Evolutionary conservation across 2,113 vertebrate species (phyloP), one percentile per base, ranked within the genome.

Genomic region (Corydoras maculifer): DNA sequence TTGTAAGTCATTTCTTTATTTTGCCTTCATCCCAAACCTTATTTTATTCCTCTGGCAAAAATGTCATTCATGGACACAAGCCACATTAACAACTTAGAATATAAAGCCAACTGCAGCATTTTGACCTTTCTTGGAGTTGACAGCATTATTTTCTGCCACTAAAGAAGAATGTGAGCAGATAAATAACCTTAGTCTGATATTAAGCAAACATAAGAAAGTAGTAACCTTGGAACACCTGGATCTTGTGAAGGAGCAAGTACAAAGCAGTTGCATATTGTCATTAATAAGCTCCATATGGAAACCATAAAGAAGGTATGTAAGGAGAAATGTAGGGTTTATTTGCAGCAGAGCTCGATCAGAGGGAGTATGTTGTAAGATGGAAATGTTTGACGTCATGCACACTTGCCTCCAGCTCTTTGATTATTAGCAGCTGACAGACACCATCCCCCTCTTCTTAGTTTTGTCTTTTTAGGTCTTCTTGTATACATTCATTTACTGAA

Each of bases 371-470:
- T 77, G 78, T 75, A 72, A 75, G 63, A 60, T 25, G 69, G 73
- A 71, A 77, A 74, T 77, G 75, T 12, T 74, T 81, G 81, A 78
- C 75, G 75, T 82, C 79, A 80, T 57, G 43, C 12, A 4, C 31
- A 55, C 18, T 31, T 73, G 75, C 79, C 79, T 66, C 73, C 68
- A 78, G 77, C 77, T 72, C 77, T 69, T 63, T 72, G 73, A 81
- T 81, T 81, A 81, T 69, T 76, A 77, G 76, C 77, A 82, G 73
- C 75, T 74, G 79, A 76, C 78, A 70, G 32, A 64, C 64, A 35
- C 67, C 70, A 43, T 43, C 71, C 55, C 30, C 64, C 58, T 70
- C 74, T 51, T 29, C 62, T 67, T 63, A 57, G 29, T 63, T 66
- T 58, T 65, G 29, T 29, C 57, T 58, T 69, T 76, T 72, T 72